Base-by-base conservation (phyloP, 2,113 vertebrate genomes). In the Xenus cinereus region DNA sequence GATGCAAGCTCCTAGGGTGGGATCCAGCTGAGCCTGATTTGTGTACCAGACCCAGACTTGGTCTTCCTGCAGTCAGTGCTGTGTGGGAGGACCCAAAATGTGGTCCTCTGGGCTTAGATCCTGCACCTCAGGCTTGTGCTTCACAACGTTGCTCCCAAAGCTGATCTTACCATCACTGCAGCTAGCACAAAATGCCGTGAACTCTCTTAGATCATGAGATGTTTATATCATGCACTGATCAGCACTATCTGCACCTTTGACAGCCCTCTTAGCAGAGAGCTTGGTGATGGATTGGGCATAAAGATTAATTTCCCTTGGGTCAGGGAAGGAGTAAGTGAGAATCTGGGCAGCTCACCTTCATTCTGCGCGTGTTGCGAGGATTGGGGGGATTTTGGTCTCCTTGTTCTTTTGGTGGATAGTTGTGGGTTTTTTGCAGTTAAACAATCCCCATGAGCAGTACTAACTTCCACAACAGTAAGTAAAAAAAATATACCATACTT, bases 41-140 rank as follows among this genome's bases (percentile, higher is more conserved):
- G 5, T 21, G 21, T 46, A 9, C 23, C n/a, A 60, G 45, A 24
- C 41, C 12, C 37, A 46, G 19, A 4, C 7, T 30, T 0, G 0
- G 12, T 37, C 53, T 78, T 43, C 14, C n/a, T 2, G 5, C 8
- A 2, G n/a, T 39, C 15, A 20, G 27, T 7, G 3, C 32, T 15
- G 7, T 16, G 3, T 27, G 12, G n/a, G 13, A n/a, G 37, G 7
- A 60, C 3, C 21, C 24, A 68, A 77, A 94, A n/a, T 5, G 8
- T 30, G 16, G 2, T 10, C 15, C 0, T 0, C 0, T 39, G 39
- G 7, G 32, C 27, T 57, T 71, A 26, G 20, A 2, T 83, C 16
- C 51, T 14, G 7, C 33, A 46, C 19, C 12, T 19, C 45, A 14
- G 21, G 5, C 32, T 85, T 69, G 37, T 5, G 19, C 20, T 73